These are phyloP conservation scores for Tetheella fluctuosa DNA, from an alignment of 2,888 invertebrate genomes.

Conservation along the genomic window DNA sequence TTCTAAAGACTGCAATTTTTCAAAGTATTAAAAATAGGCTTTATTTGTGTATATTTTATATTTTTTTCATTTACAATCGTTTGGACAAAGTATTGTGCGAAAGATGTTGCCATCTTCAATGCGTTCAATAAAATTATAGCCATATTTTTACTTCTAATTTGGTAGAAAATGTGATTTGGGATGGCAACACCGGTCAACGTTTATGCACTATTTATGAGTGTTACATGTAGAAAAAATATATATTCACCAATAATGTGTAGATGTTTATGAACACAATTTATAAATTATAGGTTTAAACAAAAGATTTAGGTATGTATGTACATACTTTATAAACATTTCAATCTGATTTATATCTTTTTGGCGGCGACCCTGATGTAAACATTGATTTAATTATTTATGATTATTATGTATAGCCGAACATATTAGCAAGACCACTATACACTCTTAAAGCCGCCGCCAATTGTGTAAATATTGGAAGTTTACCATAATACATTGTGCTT, in stretches of 20 bases:
- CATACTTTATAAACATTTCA: neutral
- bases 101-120: slow-evolving; percentile 34
- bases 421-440: neutral
- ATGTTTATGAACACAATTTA: slow-evolving; percentile 11
- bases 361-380: neutral
- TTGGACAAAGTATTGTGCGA: slow-evolving; percentile 62
- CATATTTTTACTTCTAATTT: slow-evolving; percentile 29
- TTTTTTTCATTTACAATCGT: slow-evolving; percentile 31
- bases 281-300: slow-evolving; percentile 22
- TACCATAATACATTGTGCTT: slow-evolving; percentile 47
- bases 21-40: slow-evolving; percentile 52
- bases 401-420: too few species aligned
- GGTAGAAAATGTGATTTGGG: slow-evolving; percentile 40
- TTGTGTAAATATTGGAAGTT: slow-evolving; percentile 52
- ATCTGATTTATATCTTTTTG: neutral
- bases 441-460: neutral
- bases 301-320: neutral
- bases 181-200: slow-evolving; percentile 44
- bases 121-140: slow-evolving; percentile 25
- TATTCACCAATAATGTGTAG: slow-evolving; percentile 15
- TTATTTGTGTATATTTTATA: slow-evolving; percentile 33
- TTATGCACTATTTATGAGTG: slow-evolving; percentile 33
- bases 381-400: neutral
- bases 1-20: slow-evolving; percentile 52
- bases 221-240: slow-evolving; percentile 39